Evolutionary conservation across 2,797 vertebrate species (phyloP).

Genomic region (Linurgus olivaceus): DNA sequence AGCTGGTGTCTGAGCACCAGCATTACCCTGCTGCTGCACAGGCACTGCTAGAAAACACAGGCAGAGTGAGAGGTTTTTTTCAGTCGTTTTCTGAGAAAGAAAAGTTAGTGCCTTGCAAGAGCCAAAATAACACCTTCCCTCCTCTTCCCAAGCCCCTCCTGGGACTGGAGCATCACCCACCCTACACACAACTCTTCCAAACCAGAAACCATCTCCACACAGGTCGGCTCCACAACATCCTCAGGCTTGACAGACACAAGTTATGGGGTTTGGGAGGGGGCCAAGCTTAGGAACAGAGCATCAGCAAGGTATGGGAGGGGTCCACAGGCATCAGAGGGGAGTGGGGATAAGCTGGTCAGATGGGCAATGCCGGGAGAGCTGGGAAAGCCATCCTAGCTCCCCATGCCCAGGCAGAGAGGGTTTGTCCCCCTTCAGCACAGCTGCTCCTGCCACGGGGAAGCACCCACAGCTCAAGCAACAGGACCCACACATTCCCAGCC

Average conservation of each 20-base stretch:
- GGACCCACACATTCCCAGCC: accelerated
- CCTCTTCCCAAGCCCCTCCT: not conserved
- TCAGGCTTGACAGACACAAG: not conserved
- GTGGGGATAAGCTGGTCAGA: not conserved
- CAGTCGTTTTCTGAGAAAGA: not conserved
- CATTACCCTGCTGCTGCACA: not conserved
- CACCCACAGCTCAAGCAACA: not conserved
- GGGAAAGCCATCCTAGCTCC: not conserved
- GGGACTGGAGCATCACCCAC: not conserved
- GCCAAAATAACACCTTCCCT: not conserved
- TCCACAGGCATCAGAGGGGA: not conserved
- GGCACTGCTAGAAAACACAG: not conserved
- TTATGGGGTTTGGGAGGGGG: not conserved
- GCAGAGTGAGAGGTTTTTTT: not conserved
- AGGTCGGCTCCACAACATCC: not conserved
- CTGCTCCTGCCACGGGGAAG: not conserved
- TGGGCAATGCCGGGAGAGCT: not conserved
- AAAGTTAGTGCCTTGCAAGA: not conserved
- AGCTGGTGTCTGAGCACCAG: not conserved
- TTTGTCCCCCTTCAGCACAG: not conserved
- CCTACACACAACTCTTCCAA: not conserved
- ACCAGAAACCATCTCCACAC: not conserved
- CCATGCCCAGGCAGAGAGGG: not conserved
- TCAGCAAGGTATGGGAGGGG: not conserved
- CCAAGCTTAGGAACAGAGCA: not conserved